Base-by-base conservation (phyloP, 2,113 vertebrate genomes). In the Petrocephalus zakoni region DNA sequence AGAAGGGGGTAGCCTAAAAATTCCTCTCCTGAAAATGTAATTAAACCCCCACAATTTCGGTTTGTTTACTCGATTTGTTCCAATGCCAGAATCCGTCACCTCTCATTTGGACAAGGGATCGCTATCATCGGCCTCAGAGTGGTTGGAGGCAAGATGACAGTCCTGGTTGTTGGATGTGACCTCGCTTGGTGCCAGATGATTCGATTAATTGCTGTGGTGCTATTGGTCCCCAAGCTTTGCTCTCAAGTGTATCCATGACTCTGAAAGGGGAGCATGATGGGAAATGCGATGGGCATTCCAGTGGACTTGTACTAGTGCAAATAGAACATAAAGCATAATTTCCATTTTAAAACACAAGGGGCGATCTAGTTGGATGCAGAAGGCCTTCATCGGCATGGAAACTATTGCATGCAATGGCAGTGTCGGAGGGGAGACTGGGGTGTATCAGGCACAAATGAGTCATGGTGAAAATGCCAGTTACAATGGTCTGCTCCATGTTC, bases 401-500 rank as follows among this genome's bases (percentile, higher is more conserved):
- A 51, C 21, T 17, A 21, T 46, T 34, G 49, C 29, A 37, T 19
- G 34, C 72, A 6, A 42, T 83, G 46, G 15, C 19, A 83, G 42
- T 49, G 37, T 47, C 10, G 81, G 37, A n/a, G 84, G 52, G n/a
- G 29, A 86, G 84, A 22, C 25, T 68, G 84, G 9, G 84, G 29
- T 34, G 52, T 34, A 86, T 6, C 22, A 17, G 29, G 22, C 21
- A 86, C n/a, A 86, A 55, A 55, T 55, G 51, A 85, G 47, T 55
- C 51, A 49, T 29, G 84, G 25, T 49, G 52, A n/a, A 52, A 86
- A 49, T 55, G 52, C 51, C 47, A 34, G 52, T 55, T 34, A 49
- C 29, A 25, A 25, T 19, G 51, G 84, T 90, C 90, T 87, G 81
- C 42, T 85, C 89, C 88, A 85, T 87, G 89, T 89, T 89, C 87